Evolutionary conservation across 1,140 invertebrate species (phyloP), one percentile per base, ranked within the genome.

Genomic region (Drosophila ogumai): DNA sequence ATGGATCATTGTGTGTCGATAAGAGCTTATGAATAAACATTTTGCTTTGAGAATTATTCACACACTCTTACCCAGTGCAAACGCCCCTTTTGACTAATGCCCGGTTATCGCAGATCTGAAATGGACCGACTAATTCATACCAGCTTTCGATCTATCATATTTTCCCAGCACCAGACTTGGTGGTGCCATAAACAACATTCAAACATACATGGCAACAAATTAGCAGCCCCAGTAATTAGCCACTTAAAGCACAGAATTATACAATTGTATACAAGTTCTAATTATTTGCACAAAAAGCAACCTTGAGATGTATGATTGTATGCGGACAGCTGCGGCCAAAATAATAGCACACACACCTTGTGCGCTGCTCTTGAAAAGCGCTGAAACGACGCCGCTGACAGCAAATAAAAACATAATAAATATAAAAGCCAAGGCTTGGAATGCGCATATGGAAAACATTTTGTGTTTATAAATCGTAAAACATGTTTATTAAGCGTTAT

Each of bases 271-370:
- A 75, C 57, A 19, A 82, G 84, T 77, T 88, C 65, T 84, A 88
- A 88, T 88, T 88, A 90, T 74, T 88, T 71, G 76, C 85, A 61
- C 61, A 73, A 74, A 59, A 44, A 75, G 47, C 56, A 82, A 81
- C 84, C 84, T 90, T 88, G 84, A 55, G 68, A 57, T 64, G 64
- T 57, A 74, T 55, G 57, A 74, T 63, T 54, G 61, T 54, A 15
- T 43, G 3, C 7, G 15, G 43, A 69, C 66, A 69, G 66, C 47
- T 67, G 63, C 40, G 66, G 66, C 17, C 66, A 69, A 52, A 41
- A 46, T 67, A 69, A 54, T 69, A 69, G 47, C 17, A 19, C 34
- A 15, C 10, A 10, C 19, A 5, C 34, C 9, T 28, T 31, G 41
- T 43, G 12, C 25, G 66, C 15, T 44, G 66, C n/a, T 65, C 61